A percentile compares a stretch with the other conserved stretches of the same genome.
These are phyloP conservation scores for Noctilio leporinus DNA, from an alignment of 2,113 vertebrate species.

Conservation along the genomic window DNA sequence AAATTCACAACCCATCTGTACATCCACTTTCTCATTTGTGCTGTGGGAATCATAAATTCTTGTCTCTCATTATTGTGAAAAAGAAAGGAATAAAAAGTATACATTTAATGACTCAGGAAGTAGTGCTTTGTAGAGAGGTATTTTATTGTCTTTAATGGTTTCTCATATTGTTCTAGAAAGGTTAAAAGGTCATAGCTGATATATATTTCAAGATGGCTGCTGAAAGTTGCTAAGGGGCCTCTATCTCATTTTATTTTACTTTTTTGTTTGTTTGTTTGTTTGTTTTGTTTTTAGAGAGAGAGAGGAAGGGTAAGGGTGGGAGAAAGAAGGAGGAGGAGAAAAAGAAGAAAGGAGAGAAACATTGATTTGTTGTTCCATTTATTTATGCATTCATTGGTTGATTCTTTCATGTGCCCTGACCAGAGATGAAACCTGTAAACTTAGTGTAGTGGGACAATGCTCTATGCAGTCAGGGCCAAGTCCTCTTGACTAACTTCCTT, in stretches of 20 bases:
- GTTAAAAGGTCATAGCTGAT: neutral
- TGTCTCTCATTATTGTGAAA: neutral
- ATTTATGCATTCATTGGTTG: no score
- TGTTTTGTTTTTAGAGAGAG: no score
- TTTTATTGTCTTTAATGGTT: slow-evolving; percentile 23
- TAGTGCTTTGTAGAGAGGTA: neutral
- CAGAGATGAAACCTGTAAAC: no score
- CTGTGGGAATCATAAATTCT: neutral
- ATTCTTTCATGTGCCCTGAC: no score
- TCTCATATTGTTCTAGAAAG: neutral
- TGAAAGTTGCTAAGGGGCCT: neutral
- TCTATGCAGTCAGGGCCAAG: no score
- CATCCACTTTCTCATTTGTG: neutral
- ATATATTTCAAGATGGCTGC: neutral
- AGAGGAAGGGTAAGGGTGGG: no score
- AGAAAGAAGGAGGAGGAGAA: no score
- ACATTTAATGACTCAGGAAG: slow-evolving; percentile 30
- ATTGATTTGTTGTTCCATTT: no score
- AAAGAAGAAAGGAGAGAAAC: no score
- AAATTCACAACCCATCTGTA: neutral
- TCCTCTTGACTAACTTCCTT: slow-evolving; percentile 10
- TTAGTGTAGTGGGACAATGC: no score
- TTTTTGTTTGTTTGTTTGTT: no score
- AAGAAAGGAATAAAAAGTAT: neutral
- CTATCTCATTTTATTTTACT: neutral